Percentiles rank a stretch among this genome's conserved stretches.
Conservation (phyloP, 2,113 vertebrate species). For the Mustela lutreola region DNA sequence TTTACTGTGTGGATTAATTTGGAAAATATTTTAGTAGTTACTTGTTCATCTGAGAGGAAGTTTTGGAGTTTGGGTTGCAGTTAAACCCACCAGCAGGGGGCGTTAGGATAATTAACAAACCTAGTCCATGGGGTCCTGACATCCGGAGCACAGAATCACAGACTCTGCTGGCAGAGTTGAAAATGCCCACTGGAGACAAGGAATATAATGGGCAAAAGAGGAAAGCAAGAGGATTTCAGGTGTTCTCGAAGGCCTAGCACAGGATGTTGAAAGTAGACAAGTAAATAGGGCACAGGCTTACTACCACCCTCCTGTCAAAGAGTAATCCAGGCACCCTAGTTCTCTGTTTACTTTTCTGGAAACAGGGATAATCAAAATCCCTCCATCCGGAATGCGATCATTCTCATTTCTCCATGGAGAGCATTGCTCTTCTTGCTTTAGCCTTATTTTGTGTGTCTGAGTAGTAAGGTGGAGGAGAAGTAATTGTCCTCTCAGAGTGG, state of each 20-base stretch:
- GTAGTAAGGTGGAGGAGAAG: not conserved
- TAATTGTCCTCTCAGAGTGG: not conserved
- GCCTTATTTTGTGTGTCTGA: not conserved
- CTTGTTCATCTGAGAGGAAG: not conserved
- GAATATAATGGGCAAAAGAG: not conserved
- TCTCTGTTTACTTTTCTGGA: constrained; percentile 13
- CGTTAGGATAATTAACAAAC: constrained; percentile 82
- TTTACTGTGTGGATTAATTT: not conserved
- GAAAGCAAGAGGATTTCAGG: constrained; percentile 2
- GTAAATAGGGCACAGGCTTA: constrained; percentile 14
- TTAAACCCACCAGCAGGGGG: constrained; percentile 87
- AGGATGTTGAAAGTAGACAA: constrained; percentile 12
- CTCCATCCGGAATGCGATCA: not conserved
- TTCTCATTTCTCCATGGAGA: not conserved
- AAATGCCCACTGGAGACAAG: not conserved
- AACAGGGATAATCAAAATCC: not conserved
- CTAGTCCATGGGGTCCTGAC: constrained; percentile 65
- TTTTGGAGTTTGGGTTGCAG: constrained; percentile 47
- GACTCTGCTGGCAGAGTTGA: constrained; percentile 21
- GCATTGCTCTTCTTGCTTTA: not conserved
- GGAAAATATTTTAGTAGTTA: constrained; percentile 23
- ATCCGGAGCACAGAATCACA: constrained; percentile 73
- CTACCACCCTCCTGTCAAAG: not conserved
- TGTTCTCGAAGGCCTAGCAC: constrained; percentile 26
- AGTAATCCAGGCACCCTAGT: not conserved